Base-by-base conservation (phyloP, 2,113 vertebrate genomes). In the Osmerus mordax region DNA sequence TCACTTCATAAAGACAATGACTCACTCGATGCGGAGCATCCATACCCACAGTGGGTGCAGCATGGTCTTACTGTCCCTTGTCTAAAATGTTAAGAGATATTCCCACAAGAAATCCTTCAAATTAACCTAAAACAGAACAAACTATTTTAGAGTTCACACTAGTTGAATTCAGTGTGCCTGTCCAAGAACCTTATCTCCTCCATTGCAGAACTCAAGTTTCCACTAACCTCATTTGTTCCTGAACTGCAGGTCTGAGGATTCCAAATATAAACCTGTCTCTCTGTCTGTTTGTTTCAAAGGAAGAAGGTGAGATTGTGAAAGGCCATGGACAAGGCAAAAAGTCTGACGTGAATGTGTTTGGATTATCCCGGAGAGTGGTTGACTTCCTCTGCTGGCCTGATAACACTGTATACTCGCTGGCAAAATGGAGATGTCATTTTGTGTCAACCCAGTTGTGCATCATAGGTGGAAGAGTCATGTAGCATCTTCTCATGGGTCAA, bases 291-390 rank as follows among this genome's bases (percentile, higher is more conserved):
- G 51, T 72, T 79, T 81, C 53, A 77, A 83, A 79, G 69, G 52
- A 55, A 72, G 65, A 32, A 65, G 64, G 72, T 19, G 65, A 84
- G 85, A 81, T 77, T 83, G 74, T 15, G 65, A 76, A 80, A 73
- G 61, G 71, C 73, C 73, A 36, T 75, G 73, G 65, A 80, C 18
- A 55, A 77, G 69, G 75, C 72, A 65, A 71, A 76, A 77, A 85
- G 84, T 80, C 76, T 77, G 81, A 83, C 75, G 78, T 75, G 68
- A 87, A 83, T 77, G 73, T 76, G 79, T 83, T 78, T 68, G 77
- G 78, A 77, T 84, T 85, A 84, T 88, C 77, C 47, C 67, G 60
- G 47, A 41, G 71, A 78, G 79, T 65, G 71, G 64, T 71, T 79
- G 72, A 76, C 70, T 72, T 85, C 80, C 78, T 74, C 74, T 32